Evolutionary conservation across 2,797 vertebrate genomes (phyloP), one percentile per base, ranked within the genome.

Genomic region (Ficedula albicollis): DNA sequence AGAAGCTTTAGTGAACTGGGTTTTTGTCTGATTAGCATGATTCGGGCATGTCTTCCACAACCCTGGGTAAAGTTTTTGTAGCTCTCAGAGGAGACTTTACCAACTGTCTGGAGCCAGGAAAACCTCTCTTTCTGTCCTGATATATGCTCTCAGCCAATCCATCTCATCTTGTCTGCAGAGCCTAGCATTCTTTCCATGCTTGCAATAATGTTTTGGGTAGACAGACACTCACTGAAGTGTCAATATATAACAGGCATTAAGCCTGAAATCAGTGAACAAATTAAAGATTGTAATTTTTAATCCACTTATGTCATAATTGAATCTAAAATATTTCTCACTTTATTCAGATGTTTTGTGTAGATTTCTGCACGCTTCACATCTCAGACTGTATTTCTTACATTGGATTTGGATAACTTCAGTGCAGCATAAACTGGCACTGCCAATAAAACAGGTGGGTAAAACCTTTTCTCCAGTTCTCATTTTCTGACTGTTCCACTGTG

Each of bases 201-300:
- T 85, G 49, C 68, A 93, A 15, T 78, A 75, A n/a, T 83, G 38
- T 87, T 91, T 89, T 85, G 49, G 68, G 60, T 80, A 92, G 89
- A 92, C 60, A 89, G 78, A 59, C 56, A 9, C 25, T 69, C 52
- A 83, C 92, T 92, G 67, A 90, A 63, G 22, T 43, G n/a, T 90
- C 64, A 85, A 8, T 64, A 56, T 76, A 34, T 2, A 56, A 83
- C 75, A 91, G 44, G 39, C 52, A 60, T 58, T 46, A 67, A 70
- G 36, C 63, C 63, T 1, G 1, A 87, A 84, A 87, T 76, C 48
- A 1, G 0, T 17, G 32, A 89, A 89, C 38, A 94, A 85, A 93
- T 82, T 77, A 63, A 93, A 89, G 10, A 81, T 55, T 49, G 18
- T 20, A 38, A 27, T 73, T 92, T 85, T 87, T 76, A 79, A 95